Percentiles rank a stretch among this genome's conserved stretches.
Conservation (phyloP, 1,140 invertebrate genomes). For the Pinna nobilis region DNA sequence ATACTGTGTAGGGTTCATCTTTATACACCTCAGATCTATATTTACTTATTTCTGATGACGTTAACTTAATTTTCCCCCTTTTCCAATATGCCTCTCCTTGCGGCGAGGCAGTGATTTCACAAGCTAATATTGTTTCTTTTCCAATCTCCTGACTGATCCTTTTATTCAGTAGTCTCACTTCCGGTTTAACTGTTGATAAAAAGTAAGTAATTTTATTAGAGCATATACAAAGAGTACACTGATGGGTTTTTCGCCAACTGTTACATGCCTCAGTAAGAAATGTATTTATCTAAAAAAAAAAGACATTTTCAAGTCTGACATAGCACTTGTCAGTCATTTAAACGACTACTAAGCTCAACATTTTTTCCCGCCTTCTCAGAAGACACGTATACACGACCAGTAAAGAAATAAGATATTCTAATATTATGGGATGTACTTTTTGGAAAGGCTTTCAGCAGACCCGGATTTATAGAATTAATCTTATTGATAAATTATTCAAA, state of each 20-base stretch:
- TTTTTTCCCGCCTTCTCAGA: too few species aligned
- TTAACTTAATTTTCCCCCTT: slow-evolving; percentile 76
- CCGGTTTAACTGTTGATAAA: slow-evolving; percentile 60
- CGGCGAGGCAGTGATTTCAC: slow-evolving; percentile 91
- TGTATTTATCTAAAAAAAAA: not conserved
- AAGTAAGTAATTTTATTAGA: not conserved
- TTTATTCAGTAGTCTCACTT: slow-evolving; percentile 56
- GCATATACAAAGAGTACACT: not conserved
- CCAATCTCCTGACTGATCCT: slow-evolving; percentile 61
- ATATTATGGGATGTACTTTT: too few species aligned
- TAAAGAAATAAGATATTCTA: too few species aligned
- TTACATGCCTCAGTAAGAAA: not conserved
- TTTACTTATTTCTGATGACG: slow-evolving; percentile 74
- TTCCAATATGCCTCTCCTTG: slow-evolving; percentile 89
- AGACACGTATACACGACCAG: too few species aligned
- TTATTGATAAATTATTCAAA: too few species aligned
- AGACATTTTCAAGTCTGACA: not conserved
- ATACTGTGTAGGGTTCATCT: slow-evolving; percentile 82
- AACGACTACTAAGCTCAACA: not conserved
- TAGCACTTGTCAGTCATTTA: not conserved
- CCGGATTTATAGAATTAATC: too few species aligned
- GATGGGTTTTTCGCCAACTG: not conserved
- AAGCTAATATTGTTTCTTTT: slow-evolving; percentile 81
- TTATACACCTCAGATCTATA: slow-evolving; percentile 80
- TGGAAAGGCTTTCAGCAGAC: too few species aligned